Conservation (phyloP, 2,113 vertebrate genomes). For the Lophochroa leadbeateri region DNA sequence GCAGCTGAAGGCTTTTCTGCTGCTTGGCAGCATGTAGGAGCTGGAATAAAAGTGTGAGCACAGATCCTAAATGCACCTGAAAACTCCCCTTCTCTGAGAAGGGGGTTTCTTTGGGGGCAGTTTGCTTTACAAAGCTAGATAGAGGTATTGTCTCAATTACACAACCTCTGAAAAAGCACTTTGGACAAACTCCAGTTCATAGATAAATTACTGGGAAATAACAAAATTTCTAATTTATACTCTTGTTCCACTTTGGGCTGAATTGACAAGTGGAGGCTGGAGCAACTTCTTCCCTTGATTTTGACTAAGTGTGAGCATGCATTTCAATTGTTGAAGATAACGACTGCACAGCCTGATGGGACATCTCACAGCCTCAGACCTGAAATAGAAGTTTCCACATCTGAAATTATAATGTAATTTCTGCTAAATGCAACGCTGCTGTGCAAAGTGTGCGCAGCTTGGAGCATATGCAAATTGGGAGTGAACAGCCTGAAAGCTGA, state of each 20-base stretch:
- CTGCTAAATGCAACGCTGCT: constrained; percentile 35
- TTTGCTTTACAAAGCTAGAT: background rate
- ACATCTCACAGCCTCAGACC: background rate
- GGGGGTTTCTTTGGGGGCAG: background rate
- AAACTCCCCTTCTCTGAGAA: background rate
- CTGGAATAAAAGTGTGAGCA: background rate
- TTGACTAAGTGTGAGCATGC: constrained; percentile 23
- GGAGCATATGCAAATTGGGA: constrained; percentile 33
- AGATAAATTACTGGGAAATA: background rate
- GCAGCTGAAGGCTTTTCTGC: background rate
- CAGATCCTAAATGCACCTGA: background rate
- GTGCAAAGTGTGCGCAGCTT: constrained; percentile 24
- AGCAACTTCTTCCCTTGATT: background rate
- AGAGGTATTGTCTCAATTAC: background rate
- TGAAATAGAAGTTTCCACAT: constrained; percentile 32
- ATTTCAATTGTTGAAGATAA: constrained; percentile 44
- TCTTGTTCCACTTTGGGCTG: background rate
- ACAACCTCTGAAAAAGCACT: background rate
- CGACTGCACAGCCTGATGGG: background rate
- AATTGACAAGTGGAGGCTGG: background rate
- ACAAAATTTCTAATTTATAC: background rate
- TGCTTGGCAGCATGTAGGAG: background rate
- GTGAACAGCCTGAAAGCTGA: background rate
- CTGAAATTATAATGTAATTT: constrained; percentile 71
- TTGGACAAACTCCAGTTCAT: background rate